Conservation (phyloP, 2,113 vertebrate genomes). For the Heloderma charlesbogerti region DNA sequence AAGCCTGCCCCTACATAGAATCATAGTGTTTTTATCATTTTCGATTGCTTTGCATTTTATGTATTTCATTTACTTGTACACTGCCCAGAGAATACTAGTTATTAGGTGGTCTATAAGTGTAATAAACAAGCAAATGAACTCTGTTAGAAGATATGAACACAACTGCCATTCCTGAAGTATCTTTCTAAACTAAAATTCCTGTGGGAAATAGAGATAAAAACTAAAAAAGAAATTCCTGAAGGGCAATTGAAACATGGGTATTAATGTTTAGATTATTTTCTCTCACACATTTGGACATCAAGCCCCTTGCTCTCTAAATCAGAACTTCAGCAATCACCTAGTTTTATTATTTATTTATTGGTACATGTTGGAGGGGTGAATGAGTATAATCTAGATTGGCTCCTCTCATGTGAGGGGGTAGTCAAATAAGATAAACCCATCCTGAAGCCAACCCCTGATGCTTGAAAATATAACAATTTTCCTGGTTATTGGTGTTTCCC, state of each 20-base stretch:
- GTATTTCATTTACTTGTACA: no score
- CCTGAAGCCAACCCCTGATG: background rate
- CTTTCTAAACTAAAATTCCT: background rate
- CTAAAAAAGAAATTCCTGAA: no score
- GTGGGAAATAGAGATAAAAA: background rate
- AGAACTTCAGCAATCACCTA: background rate
- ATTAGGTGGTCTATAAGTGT: no score
- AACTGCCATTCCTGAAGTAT: background rate
- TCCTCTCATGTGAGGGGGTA: background rate
- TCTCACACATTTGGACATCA: no score
- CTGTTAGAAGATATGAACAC: background rate
- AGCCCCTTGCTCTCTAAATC: no score
- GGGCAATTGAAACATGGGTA: background rate
- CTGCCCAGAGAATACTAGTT: no score
- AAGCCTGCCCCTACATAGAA: no score
- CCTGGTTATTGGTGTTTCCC: background rate
- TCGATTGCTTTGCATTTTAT: no score
- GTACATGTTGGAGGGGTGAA: background rate
- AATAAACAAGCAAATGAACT: no score
- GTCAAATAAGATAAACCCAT: background rate
- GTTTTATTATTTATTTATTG: no score
- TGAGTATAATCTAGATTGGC: background rate
- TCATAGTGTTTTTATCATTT: no score
- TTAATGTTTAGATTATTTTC: no score
- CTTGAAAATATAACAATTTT: background rate